Percentiles rank a stretch among this genome's conserved stretches.
These are phyloP conservation scores for Agraylea sexmaculata DNA, from an alignment of 1,140 invertebrate genomes.

Conservation along the genomic window DNA sequence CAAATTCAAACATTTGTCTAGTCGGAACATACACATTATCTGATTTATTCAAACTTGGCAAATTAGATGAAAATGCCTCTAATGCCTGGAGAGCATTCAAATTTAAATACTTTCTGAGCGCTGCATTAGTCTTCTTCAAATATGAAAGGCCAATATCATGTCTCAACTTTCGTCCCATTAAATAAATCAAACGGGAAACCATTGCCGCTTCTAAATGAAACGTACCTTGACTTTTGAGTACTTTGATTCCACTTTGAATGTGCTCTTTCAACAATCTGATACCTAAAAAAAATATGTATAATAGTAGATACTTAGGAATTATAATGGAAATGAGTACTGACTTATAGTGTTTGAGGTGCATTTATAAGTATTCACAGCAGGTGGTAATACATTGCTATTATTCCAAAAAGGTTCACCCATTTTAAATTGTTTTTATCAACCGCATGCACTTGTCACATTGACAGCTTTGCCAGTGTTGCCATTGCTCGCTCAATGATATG, in stretches of 20 bases:
- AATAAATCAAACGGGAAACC: conserved; percentile 44
- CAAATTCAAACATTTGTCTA: conserved; percentile 45
- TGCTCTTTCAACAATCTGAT: conserved; percentile 23
- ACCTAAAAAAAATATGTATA: conserved; percentile 26
- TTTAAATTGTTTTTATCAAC: neutral
- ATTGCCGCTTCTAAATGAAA: conserved; percentile 43
- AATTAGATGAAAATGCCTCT: conserved; percentile 27
- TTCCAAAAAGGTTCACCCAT: conserved; percentile 25
- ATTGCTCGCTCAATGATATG: neutral
- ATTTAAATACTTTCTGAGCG: conserved; percentile 40
- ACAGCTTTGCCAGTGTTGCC: neutral
- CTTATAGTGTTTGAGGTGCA: conserved; percentile 13
- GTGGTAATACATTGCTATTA: conserved; percentile 24
- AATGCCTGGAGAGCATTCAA: conserved; percentile 36
- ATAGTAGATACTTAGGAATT: conserved; percentile 1
- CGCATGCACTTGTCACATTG: neutral
- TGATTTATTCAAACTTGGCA: conserved; percentile 23
- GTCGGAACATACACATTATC: conserved; percentile 36
- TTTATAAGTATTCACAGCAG: conserved; percentile 28
- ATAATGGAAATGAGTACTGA: conserved; percentile 10
- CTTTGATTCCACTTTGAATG: conserved; percentile 28
- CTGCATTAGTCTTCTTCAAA: conserved; percentile 43
- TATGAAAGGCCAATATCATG: conserved; percentile 45
- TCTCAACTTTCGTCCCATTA: conserved; percentile 48
- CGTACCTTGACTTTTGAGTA: conserved; percentile 36